Conservation (phyloP, 1,140 invertebrate species). For the Thaumetopoea pityocampa region DNA sequence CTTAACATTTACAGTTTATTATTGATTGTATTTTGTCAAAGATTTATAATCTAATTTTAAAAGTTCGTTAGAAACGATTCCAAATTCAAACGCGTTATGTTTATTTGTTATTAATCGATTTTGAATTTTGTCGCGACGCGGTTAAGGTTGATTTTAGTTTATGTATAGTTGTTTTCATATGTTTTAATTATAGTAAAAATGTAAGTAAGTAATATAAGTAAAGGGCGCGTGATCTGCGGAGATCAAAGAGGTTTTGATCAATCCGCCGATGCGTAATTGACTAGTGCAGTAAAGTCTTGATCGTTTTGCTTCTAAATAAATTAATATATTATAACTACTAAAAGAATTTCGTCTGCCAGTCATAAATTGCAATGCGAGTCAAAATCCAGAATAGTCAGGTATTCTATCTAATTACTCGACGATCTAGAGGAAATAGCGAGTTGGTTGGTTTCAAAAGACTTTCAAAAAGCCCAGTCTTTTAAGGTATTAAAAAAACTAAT, state of each 20-base stretch:
- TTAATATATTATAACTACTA: slow-evolving; percentile 12
- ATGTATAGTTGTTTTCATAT: slow-evolving; percentile 14
- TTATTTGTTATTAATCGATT: slow-evolving; percentile 1
- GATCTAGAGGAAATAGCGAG: too few relatives aligned
- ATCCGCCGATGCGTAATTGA: slow-evolving; percentile 40
- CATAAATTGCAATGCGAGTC: slow-evolving; percentile 3
- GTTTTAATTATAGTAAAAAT: slow-evolving; percentile 34
- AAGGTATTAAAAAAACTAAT: too few relatives aligned
- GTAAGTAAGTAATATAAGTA: slow-evolving; percentile 58
- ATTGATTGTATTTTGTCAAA: neutral
- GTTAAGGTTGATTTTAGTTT: slow-evolving; percentile 20
- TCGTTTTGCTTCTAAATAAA: slow-evolving; percentile 30
- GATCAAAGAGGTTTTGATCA: slow-evolving; percentile 65
- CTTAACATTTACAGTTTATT: neutral
- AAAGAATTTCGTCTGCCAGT: slow-evolving; percentile 1
- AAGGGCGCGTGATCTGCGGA: slow-evolving; percentile 60
- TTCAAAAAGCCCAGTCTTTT: too few relatives aligned
- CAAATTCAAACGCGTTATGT: slow-evolving; percentile 18
- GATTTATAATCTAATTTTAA: neutral
- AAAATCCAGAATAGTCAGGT: too few relatives aligned
- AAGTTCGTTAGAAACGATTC: neutral
- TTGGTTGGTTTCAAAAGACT: too few relatives aligned
- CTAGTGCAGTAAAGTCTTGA: slow-evolving; percentile 39
- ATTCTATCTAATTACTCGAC: too few relatives aligned
- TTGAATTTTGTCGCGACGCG: slow-evolving; percentile 16